These are phyloP conservation scores for Esox masquinongy DNA, from an alignment of 2,797 vertebrate species.

Conservation along the genomic window DNA sequence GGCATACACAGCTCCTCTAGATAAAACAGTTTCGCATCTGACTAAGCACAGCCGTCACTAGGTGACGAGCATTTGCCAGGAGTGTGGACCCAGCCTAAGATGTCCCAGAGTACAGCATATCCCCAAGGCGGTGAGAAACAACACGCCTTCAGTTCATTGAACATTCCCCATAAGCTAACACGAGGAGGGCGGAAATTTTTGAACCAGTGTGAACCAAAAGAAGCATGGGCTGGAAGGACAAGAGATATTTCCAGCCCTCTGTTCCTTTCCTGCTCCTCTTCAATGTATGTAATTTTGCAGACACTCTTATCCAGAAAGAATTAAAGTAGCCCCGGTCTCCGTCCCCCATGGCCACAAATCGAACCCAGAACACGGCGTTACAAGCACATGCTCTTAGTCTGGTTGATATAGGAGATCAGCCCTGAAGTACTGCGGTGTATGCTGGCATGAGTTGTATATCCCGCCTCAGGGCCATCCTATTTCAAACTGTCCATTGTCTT, in stretches of 20 bases:
- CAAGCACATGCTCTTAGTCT: no score
- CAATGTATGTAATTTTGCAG: not conserved
- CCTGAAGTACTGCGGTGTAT: conserved; percentile 48
- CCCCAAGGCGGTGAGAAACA: not conserved
- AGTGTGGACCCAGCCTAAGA: not conserved
- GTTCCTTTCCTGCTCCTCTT: not conserved
- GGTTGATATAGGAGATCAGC: not conserved
- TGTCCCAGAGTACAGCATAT: not conserved
- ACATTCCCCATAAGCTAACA: conserved; percentile 1
- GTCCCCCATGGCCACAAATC: no score
- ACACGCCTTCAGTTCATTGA: conserved; percentile 5
- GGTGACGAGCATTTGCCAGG: not conserved
- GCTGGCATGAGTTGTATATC: conserved; percentile 64
- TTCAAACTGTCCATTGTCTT: conserved; percentile 60
- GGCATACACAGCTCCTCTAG: not conserved
- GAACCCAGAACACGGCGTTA: no score
- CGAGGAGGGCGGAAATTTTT: not conserved
- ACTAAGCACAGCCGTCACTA: not conserved
- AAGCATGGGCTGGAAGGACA: not conserved
- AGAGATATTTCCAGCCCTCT: not conserved
- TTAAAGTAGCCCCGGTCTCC: no score
- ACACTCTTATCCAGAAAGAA: no score
- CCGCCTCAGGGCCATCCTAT: conserved; percentile 62
- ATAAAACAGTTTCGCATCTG: not conserved
- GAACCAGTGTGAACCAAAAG: not conserved